Base-by-base conservation (phyloP, 2,113 vertebrate species). In the Grallaria varia region DNA sequence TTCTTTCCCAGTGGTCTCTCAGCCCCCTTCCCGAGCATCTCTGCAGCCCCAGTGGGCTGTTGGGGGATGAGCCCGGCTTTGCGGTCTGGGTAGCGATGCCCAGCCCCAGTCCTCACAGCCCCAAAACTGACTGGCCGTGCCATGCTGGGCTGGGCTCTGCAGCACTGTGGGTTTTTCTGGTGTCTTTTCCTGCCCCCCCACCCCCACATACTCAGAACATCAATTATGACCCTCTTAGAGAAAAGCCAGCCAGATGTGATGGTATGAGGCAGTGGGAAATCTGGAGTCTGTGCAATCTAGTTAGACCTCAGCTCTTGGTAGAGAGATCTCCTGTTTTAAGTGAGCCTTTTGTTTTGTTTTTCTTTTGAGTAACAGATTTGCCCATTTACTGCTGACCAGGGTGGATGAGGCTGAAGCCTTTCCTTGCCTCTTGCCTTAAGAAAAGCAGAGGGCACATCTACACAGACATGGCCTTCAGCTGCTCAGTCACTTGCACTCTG, bases 41-140 rank as follows among this genome's bases (percentile, higher is more conserved):
- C 68, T 77, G 27, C 33, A 72, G 52, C 49, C 53, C 39, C 50
- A 59, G 28, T 16, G 42, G 35, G 45, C 35, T 77, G 47, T 12
- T 4, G 4, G 37, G 23, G 13, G 8, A 37, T 35, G 24, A 55
- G 27, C 31, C 7, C 15, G 4, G 14, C 14, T 33, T 25, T 45
- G 31, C 21, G 22, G 13, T 40, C 40, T 50, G 45, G 15, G 16
- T 33, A 20, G 31, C 3, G 13, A 45, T 0, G 12, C 16, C 25
- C 47, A 74, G n/a, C 31, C 37, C 19, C 49, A 33, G 27, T 9
- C 6, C 21, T 33, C 1, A 8, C 18, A 47, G 42, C 31, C 39
- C 33, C 3, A 12, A 4, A 7, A 10, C 21, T 3, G 8, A 17
- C 2, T 8, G 14, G 37, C 16, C 1, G 6, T 27, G 37, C 33